phyloP scores from a whole-genome alignment of 2,113 vertebrate species.

The Chamaea fasciata region DNA sequence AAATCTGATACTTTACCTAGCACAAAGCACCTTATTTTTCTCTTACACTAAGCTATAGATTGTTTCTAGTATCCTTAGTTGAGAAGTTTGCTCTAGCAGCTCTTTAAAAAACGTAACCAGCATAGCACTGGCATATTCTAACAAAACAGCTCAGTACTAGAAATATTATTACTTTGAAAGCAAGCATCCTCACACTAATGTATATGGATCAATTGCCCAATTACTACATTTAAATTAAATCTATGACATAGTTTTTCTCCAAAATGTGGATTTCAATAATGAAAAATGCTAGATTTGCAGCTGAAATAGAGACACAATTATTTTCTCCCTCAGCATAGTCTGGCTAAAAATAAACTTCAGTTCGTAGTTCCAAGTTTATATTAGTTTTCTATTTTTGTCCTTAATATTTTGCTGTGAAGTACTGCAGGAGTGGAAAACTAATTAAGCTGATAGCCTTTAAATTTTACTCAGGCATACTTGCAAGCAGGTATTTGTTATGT shows the following conservation, averaged over 20 bases:
- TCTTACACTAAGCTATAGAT: neutral
- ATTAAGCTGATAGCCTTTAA: neutral
- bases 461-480: neutral
- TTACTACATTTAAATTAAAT: neutral
- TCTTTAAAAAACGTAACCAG: neutral
- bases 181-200: neutral
- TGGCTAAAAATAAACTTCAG: constrained; percentile 16
- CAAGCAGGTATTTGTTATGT: neutral
- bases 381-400: constrained; percentile 40
- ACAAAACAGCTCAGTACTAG: neutral
- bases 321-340: neutral
- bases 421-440: constrained; percentile 13
- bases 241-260: neutral
- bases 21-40: neutral
- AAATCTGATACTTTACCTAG: neutral
- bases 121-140: neutral
- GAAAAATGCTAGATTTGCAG: neutral
- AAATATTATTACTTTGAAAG: neutral
- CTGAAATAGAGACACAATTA: neutral
- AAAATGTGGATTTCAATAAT: neutral
- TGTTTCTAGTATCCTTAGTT: neutral
- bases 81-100: neutral
- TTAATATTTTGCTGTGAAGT: neutral
- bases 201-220: neutral
- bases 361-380: constrained; percentile 29